Base-by-base conservation (phyloP, 2,888 invertebrate species). In the Balanococcus diminutus region DNA sequence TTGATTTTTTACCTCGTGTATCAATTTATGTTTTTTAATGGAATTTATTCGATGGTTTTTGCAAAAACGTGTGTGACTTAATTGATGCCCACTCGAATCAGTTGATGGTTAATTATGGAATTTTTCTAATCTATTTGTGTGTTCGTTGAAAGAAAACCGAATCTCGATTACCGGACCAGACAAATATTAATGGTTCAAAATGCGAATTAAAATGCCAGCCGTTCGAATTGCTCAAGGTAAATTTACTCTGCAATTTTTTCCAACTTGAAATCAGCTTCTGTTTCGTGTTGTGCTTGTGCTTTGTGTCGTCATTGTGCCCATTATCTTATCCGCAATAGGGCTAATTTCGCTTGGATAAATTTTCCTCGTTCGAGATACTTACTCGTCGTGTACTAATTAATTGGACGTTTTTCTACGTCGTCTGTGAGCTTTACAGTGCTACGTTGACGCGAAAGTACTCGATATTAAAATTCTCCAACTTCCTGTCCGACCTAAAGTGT, bases 191-290 rank as follows among this genome's bases (percentile, higher is more conserved):
- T 46, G 85, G 86, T 87, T 86, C 95, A 96, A 94, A 93, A 96
- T 96, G 96, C 95, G 96, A 96, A 96, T 96, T 93, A 96, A 96
- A 94, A 96, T 96, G 96, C 96, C 96, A 92, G 96, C 96, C 91
- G 96, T 96, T 92, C 94, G 96, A 92, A 96, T 96, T 93, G 96
- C 96, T 92, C 96, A 96, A 96, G 96, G 96, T 96, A 79, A 36
- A 11, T 14, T 67, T 36, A 6, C n/a, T 75, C 0, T 32, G 32
- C 36, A 79, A 79, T 36, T 79, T 79, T 36, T 19, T 46, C n/a
- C 39, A 5, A 42, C 39, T n/a, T 16, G 4, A n/a, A n/a, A n/a
- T 46, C 46, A 36, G n/a, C 46, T 6, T 46, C n/a, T 46, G 46
- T n/a, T 46, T 46, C n/a, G 46, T n/a, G 46, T 46, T 16, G 14